Evolutionary conservation across 2,113 vertebrate genomes (phyloP).

Genomic region (Hypocryptadius cinnamomeus): DNA sequence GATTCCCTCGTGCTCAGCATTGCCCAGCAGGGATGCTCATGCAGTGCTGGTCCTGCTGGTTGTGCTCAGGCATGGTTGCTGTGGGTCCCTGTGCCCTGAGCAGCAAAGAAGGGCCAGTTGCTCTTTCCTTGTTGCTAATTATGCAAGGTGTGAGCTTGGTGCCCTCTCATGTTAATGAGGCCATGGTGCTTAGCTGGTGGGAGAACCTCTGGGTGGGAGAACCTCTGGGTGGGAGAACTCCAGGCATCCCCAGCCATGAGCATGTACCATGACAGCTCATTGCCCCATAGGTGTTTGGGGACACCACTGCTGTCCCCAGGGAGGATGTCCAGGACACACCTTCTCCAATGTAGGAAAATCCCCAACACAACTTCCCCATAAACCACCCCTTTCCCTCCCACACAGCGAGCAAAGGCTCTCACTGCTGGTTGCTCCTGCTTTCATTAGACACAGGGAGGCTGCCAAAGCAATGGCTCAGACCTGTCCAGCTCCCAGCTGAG

Average conservation of each 20-base stretch:
- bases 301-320: background rate
- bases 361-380: background rate
- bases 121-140: background rate
- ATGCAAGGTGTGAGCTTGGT: background rate
- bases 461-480: background rate
- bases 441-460: background rate
- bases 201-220: background rate
- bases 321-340: background rate
- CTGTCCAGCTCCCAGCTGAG: background rate
- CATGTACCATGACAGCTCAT: accelerated
- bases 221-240: background rate
- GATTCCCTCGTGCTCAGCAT: background rate
- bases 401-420: background rate
- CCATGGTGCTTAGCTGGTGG: background rate
- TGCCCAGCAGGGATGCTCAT: background rate
- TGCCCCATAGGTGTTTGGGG: accelerated
- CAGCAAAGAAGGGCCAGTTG: background rate
- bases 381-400: background rate
- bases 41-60: accelerated
- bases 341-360: background rate
- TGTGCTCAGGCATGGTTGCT: too few relatives aligned
- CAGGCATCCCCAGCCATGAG: accelerated
- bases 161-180: background rate
- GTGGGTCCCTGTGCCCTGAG: background rate
- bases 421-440: background rate